Evolutionary conservation across 2,888 invertebrate species (phyloP).

Genomic region (Drosophila rellima): DNA sequence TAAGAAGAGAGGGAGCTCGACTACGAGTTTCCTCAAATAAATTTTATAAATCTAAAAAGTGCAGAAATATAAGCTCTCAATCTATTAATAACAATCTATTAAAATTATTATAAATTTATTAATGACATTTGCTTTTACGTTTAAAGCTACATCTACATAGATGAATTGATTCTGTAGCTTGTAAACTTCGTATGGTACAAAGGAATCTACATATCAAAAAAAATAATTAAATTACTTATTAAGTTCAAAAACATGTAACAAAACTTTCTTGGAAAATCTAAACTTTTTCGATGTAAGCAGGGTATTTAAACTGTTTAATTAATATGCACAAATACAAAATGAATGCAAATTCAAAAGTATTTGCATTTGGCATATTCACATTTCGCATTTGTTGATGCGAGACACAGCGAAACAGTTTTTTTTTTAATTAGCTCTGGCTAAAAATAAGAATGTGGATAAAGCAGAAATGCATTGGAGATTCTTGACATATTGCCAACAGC

Average conservation of each 20-base stretch:
- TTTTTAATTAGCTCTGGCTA: conserved; percentile 73
- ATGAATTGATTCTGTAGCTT: not conserved
- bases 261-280: too few relatives aligned
- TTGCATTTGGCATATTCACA: conserved; percentile 30
- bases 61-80: too few relatives aligned
- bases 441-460: conserved; percentile 55
- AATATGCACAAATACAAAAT: conserved; percentile 64
- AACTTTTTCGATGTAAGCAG: not conserved
- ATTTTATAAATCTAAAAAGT: too few relatives aligned
- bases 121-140: too few relatives aligned
- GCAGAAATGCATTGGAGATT: conserved; percentile 57
- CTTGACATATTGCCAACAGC: conserved; percentile 82
- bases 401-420: conserved; percentile 23
- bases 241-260: too few relatives aligned
- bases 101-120: too few relatives aligned
- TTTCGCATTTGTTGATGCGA: conserved; percentile 48
- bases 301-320: conserved; percentile 48
- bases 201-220: not conserved
- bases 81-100: too few relatives aligned
- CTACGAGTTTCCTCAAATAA: not conserved
- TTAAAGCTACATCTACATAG: not conserved
- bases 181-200: not conserved
- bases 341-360: conserved; percentile 60
- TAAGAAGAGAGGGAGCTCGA: not conserved
- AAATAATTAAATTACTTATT: too few relatives aligned